Evolutionary conservation across 1,140 invertebrate genomes (phyloP), one percentile per base, ranked within the genome.

Genomic region (Coptotermes formosanus): DNA sequence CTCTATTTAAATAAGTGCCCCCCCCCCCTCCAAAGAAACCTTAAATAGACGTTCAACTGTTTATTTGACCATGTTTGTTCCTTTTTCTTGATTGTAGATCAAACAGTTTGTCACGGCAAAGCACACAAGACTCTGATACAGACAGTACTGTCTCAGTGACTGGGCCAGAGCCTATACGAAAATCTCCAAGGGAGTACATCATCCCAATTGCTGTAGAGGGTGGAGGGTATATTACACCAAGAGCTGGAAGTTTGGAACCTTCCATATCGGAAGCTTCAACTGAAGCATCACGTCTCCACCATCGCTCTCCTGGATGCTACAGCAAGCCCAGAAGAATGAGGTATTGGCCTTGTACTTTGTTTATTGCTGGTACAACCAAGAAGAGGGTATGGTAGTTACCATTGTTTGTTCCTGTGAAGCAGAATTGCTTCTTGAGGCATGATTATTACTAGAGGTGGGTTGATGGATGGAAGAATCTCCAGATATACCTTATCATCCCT

Each of bases 121-220:
- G 94, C 7, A 95, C 94, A 2, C 92, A 92, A 84, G 94, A 95
- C 85, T 95, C 94, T 4, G 94, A 95, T 87, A 93, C 93, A 0
- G 94, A 94, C 85, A 93, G 91, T 55, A 93, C 93, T 43, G 88
- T 90, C 9, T 87, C 89, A 55, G 90, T 89, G 83, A 84, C 87
- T 89, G 94, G 91, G 55, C 92, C 92, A 16, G 94, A 97, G 89
- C 95, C 96, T 2, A 97, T 97, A 88, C 94, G 95, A 88, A 97
- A 97, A 91, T 96, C 95, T 85, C 96, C 96, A 19, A 92, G 97
- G 30, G 97, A 98, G 91, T 97, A 97, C 88, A 97, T 98, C 89
- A 97, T 98, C 91, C 97, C 97, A 1, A 97, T 98, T 88, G 95
- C 96, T 25, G 94, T 97, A 81, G 97, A 97, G 91, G 96, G 96